Base-by-base conservation (phyloP, 2,113 vertebrate species). In the Caracal caracal region DNA sequence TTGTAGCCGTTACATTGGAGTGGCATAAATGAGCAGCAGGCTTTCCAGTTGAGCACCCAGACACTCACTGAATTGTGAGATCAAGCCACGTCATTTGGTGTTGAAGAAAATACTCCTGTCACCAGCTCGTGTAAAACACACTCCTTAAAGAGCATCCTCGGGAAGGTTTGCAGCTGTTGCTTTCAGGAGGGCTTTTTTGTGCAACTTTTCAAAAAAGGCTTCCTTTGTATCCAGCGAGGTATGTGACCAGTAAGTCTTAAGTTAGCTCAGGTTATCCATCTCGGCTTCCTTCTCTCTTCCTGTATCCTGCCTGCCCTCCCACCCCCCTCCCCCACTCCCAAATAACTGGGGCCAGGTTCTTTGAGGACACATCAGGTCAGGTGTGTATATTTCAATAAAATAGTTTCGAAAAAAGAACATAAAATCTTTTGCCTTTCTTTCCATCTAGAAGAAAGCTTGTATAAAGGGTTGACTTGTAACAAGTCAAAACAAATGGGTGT, bases 301-400 rank as follows among this genome's bases (percentile, higher is more conserved):
- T 30, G 4, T 7, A 28, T 3, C 28, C 66, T 35, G 20, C 17
- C 28, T 35, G 13, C 43, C 33, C 24, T 30, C 35, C 19, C 26
- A 35, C 10, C 1, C 2, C 40, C 1, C 43, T 8, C 7, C 2
- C 10, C 30, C 10, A 5, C 13, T 24, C 65, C 16, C n/a, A 10
- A 26, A 40, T 82, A 8, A 28, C 26, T 40, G 13, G 35, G 43
- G 33, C 26, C 10, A 15, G 28, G 56, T 40, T 81, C 30, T 49
- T n/a, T 49, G 33, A 35, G 78, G 68, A 4, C 43, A 28, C 10
- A 35, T 3, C 15, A 56, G 43, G 47, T 66, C 28, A 20, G 63
- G 26, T 66, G 12, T 33, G 1, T 24, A 5, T 70, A 16, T 71
- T 90, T 43, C 53, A 71, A 19, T 24, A 30, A 47, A 59, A 68